Conservation (phyloP, 2,797 vertebrate species). For the Myiothlypis chrysogaster region DNA sequence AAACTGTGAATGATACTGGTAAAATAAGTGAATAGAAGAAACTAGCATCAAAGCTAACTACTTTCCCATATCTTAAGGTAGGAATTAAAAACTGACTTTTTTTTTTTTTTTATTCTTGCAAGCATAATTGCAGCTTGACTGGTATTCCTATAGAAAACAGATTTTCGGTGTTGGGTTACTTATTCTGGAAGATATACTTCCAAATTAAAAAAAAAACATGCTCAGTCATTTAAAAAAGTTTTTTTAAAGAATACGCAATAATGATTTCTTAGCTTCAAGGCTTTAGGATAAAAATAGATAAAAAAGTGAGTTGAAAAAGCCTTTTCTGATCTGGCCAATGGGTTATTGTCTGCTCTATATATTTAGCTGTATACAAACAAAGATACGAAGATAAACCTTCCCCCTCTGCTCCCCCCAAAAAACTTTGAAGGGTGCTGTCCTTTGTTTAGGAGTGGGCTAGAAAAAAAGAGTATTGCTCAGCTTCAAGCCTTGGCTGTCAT, state of each 20-base stretch:
- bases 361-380: not conserved
- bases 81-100: not conserved
- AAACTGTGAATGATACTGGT: not conserved
- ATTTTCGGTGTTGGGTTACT: not conserved
- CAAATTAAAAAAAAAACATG: not conserved
- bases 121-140: not conserved
- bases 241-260: not conserved
- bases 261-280: not conserved
- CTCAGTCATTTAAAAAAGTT: not conserved
- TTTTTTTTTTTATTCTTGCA: not conserved
- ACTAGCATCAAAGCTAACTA: not conserved
- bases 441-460: not conserved
- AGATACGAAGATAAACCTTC: not conserved
- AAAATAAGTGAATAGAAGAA: not conserved
- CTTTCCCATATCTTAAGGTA: not conserved
- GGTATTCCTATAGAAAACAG: not conserved
- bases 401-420: no score
- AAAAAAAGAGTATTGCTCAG: not conserved
- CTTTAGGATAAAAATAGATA: not conserved
- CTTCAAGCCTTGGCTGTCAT: not conserved
- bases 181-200: not conserved
- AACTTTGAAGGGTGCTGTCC: not conserved
- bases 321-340: not conserved
- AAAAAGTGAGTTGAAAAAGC: not conserved
- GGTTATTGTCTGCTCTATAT: not conserved